These are phyloP conservation scores for Drosophila neonasuta DNA, from an alignment of 2,888 invertebrate genomes.

Conservation along the genomic window DNA sequence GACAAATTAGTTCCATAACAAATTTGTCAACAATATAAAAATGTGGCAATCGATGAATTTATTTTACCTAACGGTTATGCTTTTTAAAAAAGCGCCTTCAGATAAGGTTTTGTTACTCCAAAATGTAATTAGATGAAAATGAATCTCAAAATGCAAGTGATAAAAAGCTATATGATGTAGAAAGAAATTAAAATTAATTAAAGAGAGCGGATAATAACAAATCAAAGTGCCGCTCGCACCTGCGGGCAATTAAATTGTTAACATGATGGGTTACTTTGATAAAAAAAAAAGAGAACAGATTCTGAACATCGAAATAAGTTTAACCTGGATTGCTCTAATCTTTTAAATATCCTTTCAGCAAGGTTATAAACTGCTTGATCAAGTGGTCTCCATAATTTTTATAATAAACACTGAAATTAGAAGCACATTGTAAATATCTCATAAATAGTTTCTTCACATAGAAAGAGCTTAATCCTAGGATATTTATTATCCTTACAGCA, in stretches of 20 bases:
- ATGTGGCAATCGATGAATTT: not conserved
- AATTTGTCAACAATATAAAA: slow-evolving; percentile 4
- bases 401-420: too few species aligned
- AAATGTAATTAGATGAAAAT: not conserved
- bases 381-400: too few species aligned
- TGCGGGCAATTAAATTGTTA: slow-evolving; percentile 5
- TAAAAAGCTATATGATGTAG: not conserved
- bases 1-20: slow-evolving; percentile 13
- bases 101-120: not conserved
- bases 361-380: too few species aligned
- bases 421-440: too few species aligned
- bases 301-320: too few species aligned
- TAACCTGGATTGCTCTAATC: too few species aligned
- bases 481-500: not conserved
- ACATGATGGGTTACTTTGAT: not conserved
- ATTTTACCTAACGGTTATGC: not conserved
- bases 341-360: too few species aligned
- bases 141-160: not conserved
- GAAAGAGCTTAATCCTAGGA: too few species aligned
- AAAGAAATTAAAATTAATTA: not conserved
- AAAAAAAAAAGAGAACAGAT: not conserved
- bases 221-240: not conserved
- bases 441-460: too few species aligned
- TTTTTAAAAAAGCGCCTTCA: not conserved
- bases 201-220: not conserved